Evolutionary conservation across 1,140 invertebrate species (phyloP).

Genomic region (Bradysia coprophila): DNA sequence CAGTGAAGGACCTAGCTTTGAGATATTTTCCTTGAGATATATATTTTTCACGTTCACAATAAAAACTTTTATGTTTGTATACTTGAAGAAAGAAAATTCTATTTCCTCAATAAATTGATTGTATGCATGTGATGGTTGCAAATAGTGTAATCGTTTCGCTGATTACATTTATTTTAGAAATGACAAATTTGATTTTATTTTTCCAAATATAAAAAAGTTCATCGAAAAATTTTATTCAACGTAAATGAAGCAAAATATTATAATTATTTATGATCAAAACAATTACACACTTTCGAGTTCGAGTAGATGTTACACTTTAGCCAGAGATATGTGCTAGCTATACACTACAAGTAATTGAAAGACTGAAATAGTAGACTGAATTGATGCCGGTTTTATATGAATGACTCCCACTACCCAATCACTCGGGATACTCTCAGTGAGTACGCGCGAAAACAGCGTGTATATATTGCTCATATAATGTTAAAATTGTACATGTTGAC

Average conservation of each 20-base stretch:
- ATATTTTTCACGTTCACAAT: no score
- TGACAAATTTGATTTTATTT: not conserved
- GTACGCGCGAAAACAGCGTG: no score
- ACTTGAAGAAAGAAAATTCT: no score
- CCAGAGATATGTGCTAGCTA: not conserved
- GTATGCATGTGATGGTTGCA: no score
- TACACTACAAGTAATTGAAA: not conserved
- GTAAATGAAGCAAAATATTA: not conserved
- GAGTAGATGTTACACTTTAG: not conserved
- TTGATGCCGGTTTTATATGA: conserved; percentile 2
- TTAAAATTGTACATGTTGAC: no score
- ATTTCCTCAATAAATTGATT: no score
- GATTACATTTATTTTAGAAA: not conserved
- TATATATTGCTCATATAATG: no score
- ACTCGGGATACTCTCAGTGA: no score
- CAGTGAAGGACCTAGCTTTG: no score
- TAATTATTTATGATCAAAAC: not conserved
- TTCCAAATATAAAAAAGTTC: not conserved
- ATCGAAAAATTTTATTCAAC: not conserved
- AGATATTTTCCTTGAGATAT: no score
- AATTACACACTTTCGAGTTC: not conserved
- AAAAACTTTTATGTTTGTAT: no score
- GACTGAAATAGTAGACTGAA: conserved; percentile 2
- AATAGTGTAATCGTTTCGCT: not conserved
- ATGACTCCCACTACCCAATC: not conserved